These are phyloP conservation scores for Sarotherodon lohbergeri DNA, from an alignment of 2,113 vertebrate species.

Conservation along the genomic window DNA sequence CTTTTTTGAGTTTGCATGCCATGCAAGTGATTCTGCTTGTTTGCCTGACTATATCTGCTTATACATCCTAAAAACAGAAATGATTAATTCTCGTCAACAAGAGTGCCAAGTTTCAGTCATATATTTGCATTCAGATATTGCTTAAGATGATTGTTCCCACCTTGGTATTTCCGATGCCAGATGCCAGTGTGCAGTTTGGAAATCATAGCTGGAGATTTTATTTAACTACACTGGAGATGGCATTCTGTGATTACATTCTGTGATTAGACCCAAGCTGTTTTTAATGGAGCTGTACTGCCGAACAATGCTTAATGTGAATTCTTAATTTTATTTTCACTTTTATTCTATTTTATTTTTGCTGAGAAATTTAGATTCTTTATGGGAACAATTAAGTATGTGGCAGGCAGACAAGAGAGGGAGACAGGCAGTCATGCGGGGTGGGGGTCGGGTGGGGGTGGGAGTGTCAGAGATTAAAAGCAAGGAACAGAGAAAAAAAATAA, in stretches of 20 bases:
- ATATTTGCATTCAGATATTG: background rate
- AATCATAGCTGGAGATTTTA: background rate
- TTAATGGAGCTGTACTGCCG: background rate
- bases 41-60: background rate
- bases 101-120: background rate
- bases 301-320: background rate
- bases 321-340: background rate
- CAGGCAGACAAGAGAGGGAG: background rate
- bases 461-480: constrained; percentile 54
- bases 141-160: background rate
- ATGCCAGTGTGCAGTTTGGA: background rate
- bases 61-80: background rate
- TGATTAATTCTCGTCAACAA: background rate
- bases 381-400: background rate
- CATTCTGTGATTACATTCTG: constrained; percentile 14
- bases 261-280: background rate
- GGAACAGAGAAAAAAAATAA: constrained; percentile 10
- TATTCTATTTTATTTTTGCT: background rate
- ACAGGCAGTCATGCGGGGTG: background rate
- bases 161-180: background rate
- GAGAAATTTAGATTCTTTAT: background rate
- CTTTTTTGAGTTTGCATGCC: background rate
- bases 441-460: background rate
- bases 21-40: background rate
- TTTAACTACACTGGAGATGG: background rate